These are phyloP conservation scores for Athene cunicularia DNA, from an alignment of 2,113 vertebrate species.

Conservation along the genomic window DNA sequence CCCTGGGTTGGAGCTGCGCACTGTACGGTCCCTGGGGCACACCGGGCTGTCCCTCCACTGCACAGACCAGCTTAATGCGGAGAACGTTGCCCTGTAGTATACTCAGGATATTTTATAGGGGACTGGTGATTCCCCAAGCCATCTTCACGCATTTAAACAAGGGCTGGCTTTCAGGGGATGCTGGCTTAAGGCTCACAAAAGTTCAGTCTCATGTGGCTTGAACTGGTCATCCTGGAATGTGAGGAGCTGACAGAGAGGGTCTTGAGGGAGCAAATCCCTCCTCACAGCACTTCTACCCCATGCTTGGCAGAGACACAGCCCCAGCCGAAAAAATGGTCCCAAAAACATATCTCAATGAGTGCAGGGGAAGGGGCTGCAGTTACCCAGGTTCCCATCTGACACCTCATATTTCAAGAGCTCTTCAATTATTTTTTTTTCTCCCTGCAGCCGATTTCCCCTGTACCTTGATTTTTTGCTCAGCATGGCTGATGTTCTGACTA, in stretches of 20 bases:
- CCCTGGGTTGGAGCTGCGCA: rapidly evolving
- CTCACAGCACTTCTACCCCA: neutral
- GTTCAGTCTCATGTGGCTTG: neutral
- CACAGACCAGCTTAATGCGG: rapidly evolving
- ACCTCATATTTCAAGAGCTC: neutral
- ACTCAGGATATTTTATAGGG: rapidly evolving
- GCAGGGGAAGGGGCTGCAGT: neutral
- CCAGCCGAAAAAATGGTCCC: rapidly evolving
- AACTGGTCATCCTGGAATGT: neutral
- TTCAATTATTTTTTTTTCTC: no score
- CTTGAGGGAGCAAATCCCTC: neutral
- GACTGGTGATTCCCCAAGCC: neutral
- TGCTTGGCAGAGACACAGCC: neutral
- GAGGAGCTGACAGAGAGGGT: neutral
- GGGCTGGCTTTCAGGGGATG: neutral
- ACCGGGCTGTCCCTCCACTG: neutral
- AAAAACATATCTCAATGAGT: rapidly evolving
- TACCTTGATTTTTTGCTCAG: neutral
- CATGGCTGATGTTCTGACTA: rapidly evolving
- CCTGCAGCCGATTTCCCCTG: rapidly evolving
- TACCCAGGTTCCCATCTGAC: neutral
- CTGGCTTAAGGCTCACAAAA: neutral
- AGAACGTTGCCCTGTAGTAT: rapidly evolving
- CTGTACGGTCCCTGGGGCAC: neutral
- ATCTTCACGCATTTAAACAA: neutral